These are phyloP conservation scores for Drosophila leonis DNA, from an alignment of 2,888 invertebrate genomes.

Conservation along the genomic window DNA sequence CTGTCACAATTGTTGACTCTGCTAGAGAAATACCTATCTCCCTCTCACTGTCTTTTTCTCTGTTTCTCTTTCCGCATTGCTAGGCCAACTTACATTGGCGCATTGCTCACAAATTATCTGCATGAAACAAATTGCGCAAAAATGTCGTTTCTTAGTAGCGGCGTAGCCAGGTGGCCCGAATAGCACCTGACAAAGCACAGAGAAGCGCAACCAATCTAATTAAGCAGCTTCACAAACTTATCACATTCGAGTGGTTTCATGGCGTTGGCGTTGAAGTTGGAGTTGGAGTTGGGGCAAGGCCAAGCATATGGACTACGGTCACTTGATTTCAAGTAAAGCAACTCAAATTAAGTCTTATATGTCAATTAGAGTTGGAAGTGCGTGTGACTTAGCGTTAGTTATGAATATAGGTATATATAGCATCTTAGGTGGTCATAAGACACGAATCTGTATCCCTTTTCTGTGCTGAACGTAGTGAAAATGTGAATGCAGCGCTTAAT, in stretches of 20 bases:
- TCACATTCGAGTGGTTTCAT: constrained; percentile 54
- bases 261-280: constrained; percentile 10
- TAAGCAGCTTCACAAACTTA: constrained; percentile 49
- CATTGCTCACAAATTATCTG: constrained; percentile 47
- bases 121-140: constrained; percentile 65
- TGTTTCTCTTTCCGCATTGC: constrained; percentile 68
- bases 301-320: background rate
- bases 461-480: background rate
- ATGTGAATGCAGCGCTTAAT: too few relatives aligned
- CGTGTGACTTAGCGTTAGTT: background rate
- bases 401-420: background rate
- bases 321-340: constrained; percentile 7
- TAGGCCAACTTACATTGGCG: constrained; percentile 17
- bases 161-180: constrained; percentile 2
- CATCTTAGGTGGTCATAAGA: background rate
- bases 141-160: constrained; percentile 35
- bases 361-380: background rate
- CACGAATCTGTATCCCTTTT: background rate
- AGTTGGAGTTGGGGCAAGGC: constrained; percentile 32
- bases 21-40: constrained; percentile 10
- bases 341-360: background rate
- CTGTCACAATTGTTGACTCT: constrained; percentile 69
- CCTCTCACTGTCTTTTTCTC: background rate
- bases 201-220: constrained; percentile 64
- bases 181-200: constrained; percentile 11